Percentiles rank a stretch among this genome's conserved stretches.
Conservation (phyloP, 2,888 invertebrate genomes). For the Catocala sponsa region DNA sequence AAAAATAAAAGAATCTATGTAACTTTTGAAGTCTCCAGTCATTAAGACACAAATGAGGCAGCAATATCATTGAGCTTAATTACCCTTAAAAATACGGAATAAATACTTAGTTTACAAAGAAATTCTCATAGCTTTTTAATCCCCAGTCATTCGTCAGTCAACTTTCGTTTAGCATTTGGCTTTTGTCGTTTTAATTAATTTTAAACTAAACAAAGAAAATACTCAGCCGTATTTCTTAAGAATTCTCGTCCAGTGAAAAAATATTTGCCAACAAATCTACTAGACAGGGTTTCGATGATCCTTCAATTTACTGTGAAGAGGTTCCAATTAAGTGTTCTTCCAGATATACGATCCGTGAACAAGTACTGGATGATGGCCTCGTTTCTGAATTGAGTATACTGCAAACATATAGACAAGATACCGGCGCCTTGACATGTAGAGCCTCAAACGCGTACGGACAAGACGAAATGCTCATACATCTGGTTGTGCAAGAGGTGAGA, state of each 20-base stretch:
- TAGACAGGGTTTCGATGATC: not conserved
- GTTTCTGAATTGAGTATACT: conserved; percentile 95
- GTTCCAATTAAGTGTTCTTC: conserved; percentile 14
- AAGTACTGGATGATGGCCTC: conserved; percentile 93
- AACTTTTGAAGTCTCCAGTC: too few species aligned
- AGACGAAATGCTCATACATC: conserved; percentile 96
- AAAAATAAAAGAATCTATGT: too few species aligned
- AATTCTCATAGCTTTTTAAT: not conserved
- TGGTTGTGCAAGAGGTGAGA: conserved; percentile 94
- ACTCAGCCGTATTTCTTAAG: not conserved
- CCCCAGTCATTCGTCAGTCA: not conserved
- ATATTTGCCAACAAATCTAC: conserved; percentile 1
- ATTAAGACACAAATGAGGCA: too few species aligned
- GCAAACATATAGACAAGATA: conserved; percentile 95
- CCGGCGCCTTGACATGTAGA: conserved; percentile 95
- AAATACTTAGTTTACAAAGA: too few species aligned
- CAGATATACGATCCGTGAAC: conserved; percentile 92
- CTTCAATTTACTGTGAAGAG: conserved; percentile 12
- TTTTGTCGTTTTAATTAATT: not conserved
- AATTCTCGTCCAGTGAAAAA: not conserved
- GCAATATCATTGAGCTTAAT: too few species aligned
- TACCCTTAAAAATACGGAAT: too few species aligned
- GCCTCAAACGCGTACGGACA: conserved; percentile 96
- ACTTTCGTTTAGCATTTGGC: not conserved
- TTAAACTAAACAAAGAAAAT: conserved; percentile 1